Base-by-base conservation (phyloP, 2,113 vertebrate genomes). In the Talpa occidentalis region DNA sequence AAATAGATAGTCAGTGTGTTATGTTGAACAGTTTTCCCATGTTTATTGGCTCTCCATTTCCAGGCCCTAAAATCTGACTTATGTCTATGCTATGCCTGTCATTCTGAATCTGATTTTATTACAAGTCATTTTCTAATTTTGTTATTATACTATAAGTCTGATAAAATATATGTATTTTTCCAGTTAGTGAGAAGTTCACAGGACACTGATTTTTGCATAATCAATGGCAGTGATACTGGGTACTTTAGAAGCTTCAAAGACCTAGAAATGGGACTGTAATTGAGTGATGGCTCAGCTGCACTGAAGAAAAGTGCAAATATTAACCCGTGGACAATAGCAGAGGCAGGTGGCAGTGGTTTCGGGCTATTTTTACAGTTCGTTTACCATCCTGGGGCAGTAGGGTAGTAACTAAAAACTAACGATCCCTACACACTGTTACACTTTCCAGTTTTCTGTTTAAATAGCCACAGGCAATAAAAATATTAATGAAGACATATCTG, bases 321-420 rank as follows among this genome's bases (percentile, higher is more conserved):
- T 98, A 98, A 98, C 90, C 94, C 92, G 69, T 83, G 97, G 97
- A 95, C 92, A 97, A 95, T 91, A 97, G 78, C 47, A 85, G 88
- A 96, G 97, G 98, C 98, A 98, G 98, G 98, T 98, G 98, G 97
- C 81, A 76, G 90, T 95, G 95, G 97, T 98, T 97, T 91, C 10
- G 1, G 97, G 98, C 97, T 98, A 95, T 97, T 98, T 98, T 98
- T 98, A 97, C 96, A 97, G 98, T 98, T 97, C 98, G 98, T 98
- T 98, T 98, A 97, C 96, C 52, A 44, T 95, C 94, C 81, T 35
- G 95, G 96, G 97, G 73, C 94, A 98, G 96, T 96, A 95, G 94
- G 93, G 94, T 91, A 93, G 96, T 98, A 98, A 97, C 97, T 98
- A 97, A 98, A 97, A 98, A 91, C 97, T 98, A 98, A 98, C 83